Conservation (phyloP, 2,113 vertebrate species). For the Lonchura striata region DNA sequence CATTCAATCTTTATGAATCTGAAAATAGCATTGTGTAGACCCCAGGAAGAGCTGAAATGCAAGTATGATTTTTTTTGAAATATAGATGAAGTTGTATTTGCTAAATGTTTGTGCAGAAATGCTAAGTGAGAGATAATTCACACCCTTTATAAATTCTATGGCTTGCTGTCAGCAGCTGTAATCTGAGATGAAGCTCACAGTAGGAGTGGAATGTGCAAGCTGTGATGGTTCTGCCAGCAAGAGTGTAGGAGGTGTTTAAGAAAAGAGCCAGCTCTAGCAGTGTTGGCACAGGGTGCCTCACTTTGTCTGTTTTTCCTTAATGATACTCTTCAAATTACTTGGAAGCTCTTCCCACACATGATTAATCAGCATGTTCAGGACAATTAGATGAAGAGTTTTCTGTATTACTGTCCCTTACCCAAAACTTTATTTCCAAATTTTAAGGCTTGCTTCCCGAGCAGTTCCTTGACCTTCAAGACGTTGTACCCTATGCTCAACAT, state of each 20-base stretch:
- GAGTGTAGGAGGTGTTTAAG: not conserved
- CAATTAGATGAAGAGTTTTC: not conserved
- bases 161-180: not conserved
- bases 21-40: not conserved
- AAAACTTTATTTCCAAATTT: not conserved
- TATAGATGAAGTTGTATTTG: not conserved
- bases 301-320: constrained; percentile 1
- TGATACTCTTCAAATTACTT: constrained; percentile 18
- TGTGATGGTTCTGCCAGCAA: not conserved
- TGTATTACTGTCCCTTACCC: not conserved
- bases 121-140: not conserved
- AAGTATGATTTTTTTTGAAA: not conserved
- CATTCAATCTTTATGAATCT: not conserved
- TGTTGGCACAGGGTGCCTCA: not conserved
- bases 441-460: not conserved
- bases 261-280: not conserved
- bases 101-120: not conserved
- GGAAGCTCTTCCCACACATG: not conserved
- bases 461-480: not conserved
- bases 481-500: not conserved
- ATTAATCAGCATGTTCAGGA: not conserved
- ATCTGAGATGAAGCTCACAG: not conserved
- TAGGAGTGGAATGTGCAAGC: not conserved
- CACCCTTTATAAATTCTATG: not conserved
- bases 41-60: not conserved